Conservation (phyloP, 2,888 invertebrate genomes). For the Lomographa bimaculata region DNA sequence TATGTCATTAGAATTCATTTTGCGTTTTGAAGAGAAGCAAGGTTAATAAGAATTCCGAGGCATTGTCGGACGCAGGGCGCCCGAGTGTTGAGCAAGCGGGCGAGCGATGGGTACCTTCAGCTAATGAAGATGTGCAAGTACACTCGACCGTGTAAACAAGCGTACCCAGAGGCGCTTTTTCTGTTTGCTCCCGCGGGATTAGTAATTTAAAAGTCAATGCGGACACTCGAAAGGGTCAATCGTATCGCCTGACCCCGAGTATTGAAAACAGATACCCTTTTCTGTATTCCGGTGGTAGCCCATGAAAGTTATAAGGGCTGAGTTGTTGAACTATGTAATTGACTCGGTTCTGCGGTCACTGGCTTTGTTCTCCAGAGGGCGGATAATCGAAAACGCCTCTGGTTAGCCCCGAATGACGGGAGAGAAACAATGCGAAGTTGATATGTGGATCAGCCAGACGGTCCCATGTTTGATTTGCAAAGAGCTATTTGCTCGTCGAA, state of each 20-base stretch:
- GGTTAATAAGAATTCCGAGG: slow-evolving; percentile 48
- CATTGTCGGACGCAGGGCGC: slow-evolving; percentile 34
- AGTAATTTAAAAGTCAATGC: slow-evolving; percentile 84
- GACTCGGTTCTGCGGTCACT: slow-evolving; percentile 81
- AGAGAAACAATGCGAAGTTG: slow-evolving; percentile 81
- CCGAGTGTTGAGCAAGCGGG: slow-evolving; percentile 72
- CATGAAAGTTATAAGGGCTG: slow-evolving; percentile 83
- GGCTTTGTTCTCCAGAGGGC: slow-evolving; percentile 79
- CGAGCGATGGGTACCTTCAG: slow-evolving; percentile 48
- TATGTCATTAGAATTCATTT: slow-evolving; percentile 45
- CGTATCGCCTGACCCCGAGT: slow-evolving; percentile 70
- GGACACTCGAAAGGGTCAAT: slow-evolving; percentile 83
- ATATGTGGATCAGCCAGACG: slow-evolving; percentile 79
- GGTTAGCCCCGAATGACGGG: slow-evolving; percentile 75
- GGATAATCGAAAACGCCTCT: slow-evolving; percentile 82
- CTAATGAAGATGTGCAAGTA: slow-evolving; percentile 81
- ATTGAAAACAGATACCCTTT: slow-evolving; percentile 83
- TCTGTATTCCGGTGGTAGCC: slow-evolving; percentile 80
- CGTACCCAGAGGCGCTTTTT: slow-evolving; percentile 65
- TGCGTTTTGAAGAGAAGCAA: slow-evolving; percentile 45
- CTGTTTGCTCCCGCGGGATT: slow-evolving; percentile 80
- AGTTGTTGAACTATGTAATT: slow-evolving; percentile 84
- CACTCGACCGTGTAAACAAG: slow-evolving; percentile 77
- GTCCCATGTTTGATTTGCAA: slow-evolving; percentile 81
- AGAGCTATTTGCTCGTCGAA: slow-evolving; percentile 77